Evolutionary conservation across 2,113 vertebrate genomes (phyloP).

Genomic region (Pundamilia nyererei): DNA sequence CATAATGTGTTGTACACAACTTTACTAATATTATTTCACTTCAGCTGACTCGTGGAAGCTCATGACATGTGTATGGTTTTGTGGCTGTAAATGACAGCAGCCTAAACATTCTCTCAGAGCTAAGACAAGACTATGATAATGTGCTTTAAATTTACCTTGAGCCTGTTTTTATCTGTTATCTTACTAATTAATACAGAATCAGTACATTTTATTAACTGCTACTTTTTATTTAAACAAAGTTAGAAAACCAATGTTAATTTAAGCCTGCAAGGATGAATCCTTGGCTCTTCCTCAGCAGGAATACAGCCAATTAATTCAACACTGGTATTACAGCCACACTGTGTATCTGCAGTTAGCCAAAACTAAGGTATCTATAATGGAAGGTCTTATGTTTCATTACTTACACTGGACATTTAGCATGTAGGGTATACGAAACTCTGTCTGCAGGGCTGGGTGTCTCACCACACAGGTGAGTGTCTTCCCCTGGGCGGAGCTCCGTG

Average conservation of each 20-base stretch:
- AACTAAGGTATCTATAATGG: background rate
- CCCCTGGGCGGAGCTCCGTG: conserved; percentile 82
- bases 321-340: background rate
- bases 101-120: background rate
- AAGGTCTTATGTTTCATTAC: conserved; percentile 41
- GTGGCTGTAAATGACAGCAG: background rate
- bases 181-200: background rate
- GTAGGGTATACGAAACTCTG: conserved; percentile 81
- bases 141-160: background rate
- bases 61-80: background rate
- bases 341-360: background rate
- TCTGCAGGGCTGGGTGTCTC: conserved; percentile 85
- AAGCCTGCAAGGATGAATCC: background rate
- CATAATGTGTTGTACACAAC: background rate
- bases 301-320: background rate
- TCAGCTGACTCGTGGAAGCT: background rate
- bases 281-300: background rate
- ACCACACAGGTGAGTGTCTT: conserved; percentile 86
- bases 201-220: background rate
- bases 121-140: background rate
- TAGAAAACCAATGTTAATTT: background rate
- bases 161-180: background rate
- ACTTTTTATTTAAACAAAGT: background rate
- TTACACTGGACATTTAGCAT: conserved; percentile 89
- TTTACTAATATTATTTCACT: background rate